Conservation (phyloP, 2,888 invertebrate genomes). For the Caenorhabditis auriculariae region DNA sequence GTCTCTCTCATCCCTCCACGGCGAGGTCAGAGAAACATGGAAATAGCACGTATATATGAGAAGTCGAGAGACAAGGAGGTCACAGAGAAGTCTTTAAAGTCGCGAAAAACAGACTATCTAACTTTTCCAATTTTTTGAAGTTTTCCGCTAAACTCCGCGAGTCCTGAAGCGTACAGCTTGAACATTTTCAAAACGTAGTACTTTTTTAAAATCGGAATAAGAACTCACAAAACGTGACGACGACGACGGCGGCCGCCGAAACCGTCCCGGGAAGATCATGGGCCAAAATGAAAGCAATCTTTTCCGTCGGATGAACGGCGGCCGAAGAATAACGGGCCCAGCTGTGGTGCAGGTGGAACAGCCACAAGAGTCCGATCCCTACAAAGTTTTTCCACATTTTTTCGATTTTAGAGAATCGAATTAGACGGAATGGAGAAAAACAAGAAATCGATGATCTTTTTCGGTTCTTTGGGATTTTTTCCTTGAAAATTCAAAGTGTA, state of each 20-base stretch:
- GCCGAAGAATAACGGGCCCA: constrained; percentile 57
- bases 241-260: constrained; percentile 37
- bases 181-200: not conserved
- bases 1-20: too few relatives aligned
- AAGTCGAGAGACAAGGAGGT: too few relatives aligned
- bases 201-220: not conserved
- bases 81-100: too few relatives aligned
- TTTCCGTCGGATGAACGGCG: constrained; percentile 61
- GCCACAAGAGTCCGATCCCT: constrained; percentile 48
- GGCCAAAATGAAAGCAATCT: constrained; percentile 58
- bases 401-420: not conserved
- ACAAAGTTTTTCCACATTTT: constrained; percentile 6
- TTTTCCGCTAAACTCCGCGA: too few relatives aligned
- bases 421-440: not conserved
- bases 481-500: too few relatives aligned
- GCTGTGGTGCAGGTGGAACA: constrained; percentile 35
- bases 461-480: too few relatives aligned
- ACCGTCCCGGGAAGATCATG: constrained; percentile 57
- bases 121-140: too few relatives aligned
- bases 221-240: constrained; percentile 33
- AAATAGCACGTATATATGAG: too few relatives aligned
- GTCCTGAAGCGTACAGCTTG: not conserved
- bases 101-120: too few relatives aligned
- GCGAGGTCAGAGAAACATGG: too few relatives aligned
- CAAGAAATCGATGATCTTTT: too few relatives aligned